Evolutionary conservation across 2,888 invertebrate genomes (phyloP).

Genomic region (Gari tellinella): DNA sequence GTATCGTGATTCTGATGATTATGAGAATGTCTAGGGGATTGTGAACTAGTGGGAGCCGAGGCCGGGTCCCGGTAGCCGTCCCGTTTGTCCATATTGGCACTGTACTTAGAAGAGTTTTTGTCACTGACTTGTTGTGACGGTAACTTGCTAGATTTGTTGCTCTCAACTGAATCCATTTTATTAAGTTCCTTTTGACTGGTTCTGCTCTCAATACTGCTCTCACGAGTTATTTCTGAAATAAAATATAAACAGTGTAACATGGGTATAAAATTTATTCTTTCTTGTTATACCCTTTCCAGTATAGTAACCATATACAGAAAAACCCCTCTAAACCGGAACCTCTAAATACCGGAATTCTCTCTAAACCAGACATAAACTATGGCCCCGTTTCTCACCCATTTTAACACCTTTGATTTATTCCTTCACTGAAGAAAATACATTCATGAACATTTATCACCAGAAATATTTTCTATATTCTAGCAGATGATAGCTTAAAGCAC

Average conservation of each 20-base stretch:
- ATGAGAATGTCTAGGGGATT: constrained; percentile 15
- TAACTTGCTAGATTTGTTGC: constrained; percentile 41
- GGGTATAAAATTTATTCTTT: no score
- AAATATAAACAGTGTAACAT: not conserved
- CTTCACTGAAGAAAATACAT: no score
- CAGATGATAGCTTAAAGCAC: no score
- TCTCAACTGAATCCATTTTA: constrained; percentile 41
- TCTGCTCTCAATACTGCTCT: constrained; percentile 75
- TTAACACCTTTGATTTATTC: no score
- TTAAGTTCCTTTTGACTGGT: constrained; percentile 20
- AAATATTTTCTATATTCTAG: no score
- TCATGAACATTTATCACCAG: no score
- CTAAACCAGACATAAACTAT: no score
- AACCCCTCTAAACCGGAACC: no score
- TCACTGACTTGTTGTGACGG: constrained; percentile 32
- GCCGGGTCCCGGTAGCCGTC: constrained; percentile 57
- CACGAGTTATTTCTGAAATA: constrained; percentile 77
- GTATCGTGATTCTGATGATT: constrained; percentile 25
- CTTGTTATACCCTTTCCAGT: no score
- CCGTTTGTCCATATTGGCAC: constrained; percentile 51
- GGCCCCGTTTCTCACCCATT: no score
- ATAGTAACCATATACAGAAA: no score
- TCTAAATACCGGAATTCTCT: no score
- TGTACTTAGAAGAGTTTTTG: constrained; percentile 54
- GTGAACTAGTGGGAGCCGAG: not conserved